Conservation (phyloP, 2,888 invertebrate species). For the Helicoverpa assulta region DNA sequence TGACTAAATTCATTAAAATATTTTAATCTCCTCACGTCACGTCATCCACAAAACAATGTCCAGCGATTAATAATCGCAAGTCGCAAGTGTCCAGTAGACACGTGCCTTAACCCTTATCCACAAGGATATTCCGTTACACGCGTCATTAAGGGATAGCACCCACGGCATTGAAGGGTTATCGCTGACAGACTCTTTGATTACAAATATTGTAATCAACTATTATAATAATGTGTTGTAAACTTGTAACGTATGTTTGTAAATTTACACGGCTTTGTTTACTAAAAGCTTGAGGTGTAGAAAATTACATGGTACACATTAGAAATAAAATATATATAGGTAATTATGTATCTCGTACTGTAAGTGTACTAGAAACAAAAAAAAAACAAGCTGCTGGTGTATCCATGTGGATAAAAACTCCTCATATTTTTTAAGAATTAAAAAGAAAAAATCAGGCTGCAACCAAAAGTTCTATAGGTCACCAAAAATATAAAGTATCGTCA, state of each 20-base stretch:
- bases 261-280: conserved; percentile 27
- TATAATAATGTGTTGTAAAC: conserved; percentile 20
- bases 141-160: conserved; percentile 62
- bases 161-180: conserved; percentile 56
- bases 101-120: conserved; percentile 34
- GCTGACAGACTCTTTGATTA: conserved; percentile 58
- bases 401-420: too few relatives aligned
- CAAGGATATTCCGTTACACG: conserved; percentile 64
- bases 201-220: conserved; percentile 56
- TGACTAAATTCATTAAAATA: too few relatives aligned
- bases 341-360: too few relatives aligned
- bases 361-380: too few relatives aligned
- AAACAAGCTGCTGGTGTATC: too few relatives aligned
- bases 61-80: conserved; percentile 23
- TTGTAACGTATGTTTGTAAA: too few relatives aligned
- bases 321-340: too few relatives aligned
- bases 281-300: not conserved
- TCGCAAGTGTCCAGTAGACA: not conserved
- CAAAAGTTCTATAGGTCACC: too few relatives aligned
- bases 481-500: too few relatives aligned
- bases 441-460: too few relatives aligned
- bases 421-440: too few relatives aligned
- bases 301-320: not conserved
- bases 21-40: too few relatives aligned
- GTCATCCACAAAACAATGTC: not conserved